phyloP scores from a whole-genome alignment of 2,113 vertebrate species.

The Psophia crepitans region DNA sequence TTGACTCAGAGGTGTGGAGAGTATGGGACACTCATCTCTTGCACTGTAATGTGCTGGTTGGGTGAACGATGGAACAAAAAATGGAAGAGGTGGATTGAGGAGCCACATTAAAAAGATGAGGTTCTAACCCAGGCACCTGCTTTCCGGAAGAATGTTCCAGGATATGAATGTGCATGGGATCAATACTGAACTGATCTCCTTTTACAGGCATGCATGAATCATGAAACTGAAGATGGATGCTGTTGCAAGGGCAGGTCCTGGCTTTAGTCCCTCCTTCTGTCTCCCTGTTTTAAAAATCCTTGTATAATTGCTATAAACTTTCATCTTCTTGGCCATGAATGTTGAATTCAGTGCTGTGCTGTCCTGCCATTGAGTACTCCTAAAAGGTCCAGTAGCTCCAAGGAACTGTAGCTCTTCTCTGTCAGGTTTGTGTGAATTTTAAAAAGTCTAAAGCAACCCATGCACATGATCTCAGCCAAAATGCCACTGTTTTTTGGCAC shows the following conservation, averaged over 20 bases:
- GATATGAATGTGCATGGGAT: not conserved
- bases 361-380: not conserved
- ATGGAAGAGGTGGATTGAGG: not conserved
- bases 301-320: not conserved
- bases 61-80: not conserved
- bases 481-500: not conserved
- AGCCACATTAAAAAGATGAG: not conserved
- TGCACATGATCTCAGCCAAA: not conserved
- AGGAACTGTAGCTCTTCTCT: not conserved
- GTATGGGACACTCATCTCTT: not conserved
- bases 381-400: not conserved
- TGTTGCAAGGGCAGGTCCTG: not conserved
- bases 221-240: not conserved
- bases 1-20: not conserved
- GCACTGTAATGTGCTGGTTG: not conserved
- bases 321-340: not conserved
- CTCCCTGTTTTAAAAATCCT: not conserved
- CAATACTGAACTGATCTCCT: not conserved
- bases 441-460: not conserved
- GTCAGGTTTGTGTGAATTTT: not conserved
- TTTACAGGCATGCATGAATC: too few relatives aligned
- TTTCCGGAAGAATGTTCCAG: not conserved
- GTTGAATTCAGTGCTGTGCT: not conserved
- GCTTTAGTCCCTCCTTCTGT: not conserved
- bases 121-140: not conserved